Percentiles rank a stretch among this genome's conserved stretches.
Evolutionary conservation across 2,888 invertebrate species (phyloP).

Genomic region (Torymus auratus): DNA sequence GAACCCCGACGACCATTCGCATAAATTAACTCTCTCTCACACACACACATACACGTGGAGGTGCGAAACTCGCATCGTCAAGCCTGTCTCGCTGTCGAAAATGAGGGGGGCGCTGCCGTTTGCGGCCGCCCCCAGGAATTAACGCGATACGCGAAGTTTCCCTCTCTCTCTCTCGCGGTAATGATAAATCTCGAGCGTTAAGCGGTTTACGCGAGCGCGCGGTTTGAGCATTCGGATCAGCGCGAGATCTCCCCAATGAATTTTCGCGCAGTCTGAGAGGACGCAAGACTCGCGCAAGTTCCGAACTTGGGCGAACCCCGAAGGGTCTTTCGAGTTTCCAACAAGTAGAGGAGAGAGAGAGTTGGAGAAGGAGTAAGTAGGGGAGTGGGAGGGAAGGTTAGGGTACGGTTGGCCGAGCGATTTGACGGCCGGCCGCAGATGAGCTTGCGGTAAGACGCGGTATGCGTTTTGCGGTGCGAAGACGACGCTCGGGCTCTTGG

Average conservation of each 20-base stretch:
- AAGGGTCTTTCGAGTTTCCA: conserved; percentile 31
- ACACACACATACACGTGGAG: not conserved
- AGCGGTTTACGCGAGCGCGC: conserved; percentile 8
- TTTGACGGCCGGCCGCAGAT: conserved; percentile 45
- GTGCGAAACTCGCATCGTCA: conserved; percentile 43
- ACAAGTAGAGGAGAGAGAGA: not conserved
- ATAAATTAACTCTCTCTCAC: too few relatives aligned
- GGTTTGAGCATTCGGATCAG: conserved; percentile 62
- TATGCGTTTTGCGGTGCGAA: conserved; percentile 22
- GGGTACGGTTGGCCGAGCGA: not conserved
- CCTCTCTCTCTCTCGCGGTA: conserved; percentile 56
- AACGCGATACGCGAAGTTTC: conserved; percentile 65
- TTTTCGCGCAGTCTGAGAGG: conserved; percentile 49
- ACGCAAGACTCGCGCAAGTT: conserved; percentile 34
- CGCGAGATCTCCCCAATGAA: conserved; percentile 61
- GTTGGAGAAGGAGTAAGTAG: too few relatives aligned
- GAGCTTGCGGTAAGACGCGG: conserved; percentile 41
- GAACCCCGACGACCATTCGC: too few relatives aligned
- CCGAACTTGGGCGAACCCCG: conserved; percentile 2
- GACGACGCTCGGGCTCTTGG: not conserved
- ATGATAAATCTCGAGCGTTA: conserved; percentile 69
- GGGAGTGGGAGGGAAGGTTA: not conserved
- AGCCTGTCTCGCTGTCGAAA: conserved; percentile 49
- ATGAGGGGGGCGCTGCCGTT: conserved; percentile 51
- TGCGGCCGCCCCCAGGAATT: conserved; percentile 55